Evolutionary conservation across 2,888 invertebrate species (phyloP).

Genomic region (Phymatocera aterrima): DNA sequence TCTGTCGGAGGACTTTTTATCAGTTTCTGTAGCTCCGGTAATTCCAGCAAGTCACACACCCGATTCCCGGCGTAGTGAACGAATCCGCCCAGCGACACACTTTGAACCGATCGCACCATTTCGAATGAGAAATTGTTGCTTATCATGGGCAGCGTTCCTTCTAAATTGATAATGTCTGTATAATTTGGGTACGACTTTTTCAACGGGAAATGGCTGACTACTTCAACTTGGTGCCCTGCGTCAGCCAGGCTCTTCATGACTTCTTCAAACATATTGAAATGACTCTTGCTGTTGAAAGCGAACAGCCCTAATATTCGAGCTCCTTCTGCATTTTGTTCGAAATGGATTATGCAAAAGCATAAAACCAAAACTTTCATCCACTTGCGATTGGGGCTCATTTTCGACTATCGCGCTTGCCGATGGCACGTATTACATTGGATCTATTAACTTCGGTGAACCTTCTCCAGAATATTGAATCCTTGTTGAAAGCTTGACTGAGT

Average conservation of each 20-base stretch:
- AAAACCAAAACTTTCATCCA: not conserved
- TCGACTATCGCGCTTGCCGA: too few species aligned
- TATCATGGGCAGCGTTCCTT: conserved; percentile 47
- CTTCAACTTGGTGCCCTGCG: conserved; percentile 68
- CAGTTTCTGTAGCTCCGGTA: conserved; percentile 51
- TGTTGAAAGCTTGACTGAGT: too few species aligned
- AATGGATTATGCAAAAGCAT: too few species aligned
- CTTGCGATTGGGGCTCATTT: too few species aligned
- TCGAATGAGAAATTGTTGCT: conserved; percentile 50
- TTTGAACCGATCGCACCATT: too few species aligned
- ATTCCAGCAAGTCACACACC: conserved; percentile 51
- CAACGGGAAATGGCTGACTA: conserved; percentile 67
- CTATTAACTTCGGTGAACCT: too few species aligned
- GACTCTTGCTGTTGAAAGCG: conserved; percentile 44
- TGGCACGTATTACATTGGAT: too few species aligned
- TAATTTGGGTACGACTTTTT: conserved; percentile 60
- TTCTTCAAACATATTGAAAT: conserved; percentile 44
- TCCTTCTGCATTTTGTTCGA: too few species aligned
- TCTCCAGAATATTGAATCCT: too few species aligned
- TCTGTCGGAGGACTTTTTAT: conserved; percentile 54
- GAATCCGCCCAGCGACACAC: too few species aligned
- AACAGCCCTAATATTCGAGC: conserved; percentile 49
- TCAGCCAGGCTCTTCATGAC: conserved; percentile 60
- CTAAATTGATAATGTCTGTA: conserved; percentile 63
- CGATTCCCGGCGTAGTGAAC: not conserved